phyloP scores from a whole-genome alignment of 2,113 vertebrate genomes.

The Anthoscopus minutus region DNA sequence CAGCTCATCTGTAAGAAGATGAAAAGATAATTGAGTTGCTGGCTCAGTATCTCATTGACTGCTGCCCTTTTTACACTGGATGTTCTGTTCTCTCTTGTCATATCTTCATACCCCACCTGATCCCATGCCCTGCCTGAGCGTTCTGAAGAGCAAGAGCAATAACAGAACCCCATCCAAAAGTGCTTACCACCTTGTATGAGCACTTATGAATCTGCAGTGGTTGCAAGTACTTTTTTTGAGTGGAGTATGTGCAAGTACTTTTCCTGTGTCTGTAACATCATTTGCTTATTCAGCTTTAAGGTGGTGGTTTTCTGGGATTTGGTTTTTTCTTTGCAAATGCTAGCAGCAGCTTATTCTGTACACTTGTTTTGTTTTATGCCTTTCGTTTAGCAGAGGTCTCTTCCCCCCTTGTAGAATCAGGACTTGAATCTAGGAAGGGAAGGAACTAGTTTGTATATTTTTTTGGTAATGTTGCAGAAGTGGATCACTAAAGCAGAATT shows the following conservation, averaged over 20 bases:
- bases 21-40: neutral
- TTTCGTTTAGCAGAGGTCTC: neutral
- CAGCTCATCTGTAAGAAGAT: neutral
- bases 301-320: neutral
- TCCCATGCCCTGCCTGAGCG: neutral
- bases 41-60: neutral
- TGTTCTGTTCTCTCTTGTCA: neutral
- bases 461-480: neutral
- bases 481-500: neutral
- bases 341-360: neutral
- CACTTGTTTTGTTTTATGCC: neutral
- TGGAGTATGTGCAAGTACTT: neutral
- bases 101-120: neutral
- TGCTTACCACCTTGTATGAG: neutral
- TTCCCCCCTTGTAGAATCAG: neutral
- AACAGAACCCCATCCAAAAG: neutral
- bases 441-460: neutral
- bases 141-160: neutral
- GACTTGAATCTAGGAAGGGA: neutral
- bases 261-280: neutral
- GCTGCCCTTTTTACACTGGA: neutral
- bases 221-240: neutral
- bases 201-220: neutral
- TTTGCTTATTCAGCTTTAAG: neutral
- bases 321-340: neutral